Base-by-base conservation (phyloP, 1,140 invertebrate genomes). In the Platyscapa corneri region DNA sequence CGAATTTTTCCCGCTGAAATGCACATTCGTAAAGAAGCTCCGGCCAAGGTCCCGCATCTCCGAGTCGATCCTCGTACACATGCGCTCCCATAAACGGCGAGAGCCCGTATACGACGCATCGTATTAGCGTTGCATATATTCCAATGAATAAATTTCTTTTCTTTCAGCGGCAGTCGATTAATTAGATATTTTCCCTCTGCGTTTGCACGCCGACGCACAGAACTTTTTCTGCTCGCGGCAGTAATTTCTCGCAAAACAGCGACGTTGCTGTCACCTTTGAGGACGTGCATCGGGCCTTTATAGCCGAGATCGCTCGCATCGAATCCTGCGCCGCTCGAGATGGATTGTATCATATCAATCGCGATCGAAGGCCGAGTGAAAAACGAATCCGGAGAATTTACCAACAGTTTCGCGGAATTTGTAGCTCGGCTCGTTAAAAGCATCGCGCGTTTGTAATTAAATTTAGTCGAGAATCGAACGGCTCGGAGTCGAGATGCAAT, bases 121-220 rank as follows among this genome's bases (percentile, higher is more conserved):
- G 64, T 32, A 76, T 60, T 72, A 37, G 37, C 53, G 37, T 60
- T 84, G 64, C 42, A 84, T 80, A 32, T 20, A 79, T 85, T 85
- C 34, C 76, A 84, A 85, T 74, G 70, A 74, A 80, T 80, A 77
- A 80, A 85, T 49, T 84, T 49, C 46, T 78, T 70, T 53, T 32
- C 18, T 27, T 56, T 20, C 46, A 39, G 3, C 34, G 32, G 56
- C 56, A 32, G 67, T 42, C 72, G 76, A 85, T 85, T 85, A 80
- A 84, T 79, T 84, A 83, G 53, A 46, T 60, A 46, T n/a, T 75
- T 78, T 60, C n/a, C 12, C 10, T 20, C 1, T 37, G 10, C 6
- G 16, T 75, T n/a, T 5, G 3, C 12, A 30, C 27, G 30, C 16
- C n/a, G n/a, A 74, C 32, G 37, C 23, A 3, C 16, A 10, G 32